These are phyloP conservation scores for Pangasius mekongensis DNA, from an alignment of 2,797 vertebrate genomes.

Conservation along the genomic window DNA sequence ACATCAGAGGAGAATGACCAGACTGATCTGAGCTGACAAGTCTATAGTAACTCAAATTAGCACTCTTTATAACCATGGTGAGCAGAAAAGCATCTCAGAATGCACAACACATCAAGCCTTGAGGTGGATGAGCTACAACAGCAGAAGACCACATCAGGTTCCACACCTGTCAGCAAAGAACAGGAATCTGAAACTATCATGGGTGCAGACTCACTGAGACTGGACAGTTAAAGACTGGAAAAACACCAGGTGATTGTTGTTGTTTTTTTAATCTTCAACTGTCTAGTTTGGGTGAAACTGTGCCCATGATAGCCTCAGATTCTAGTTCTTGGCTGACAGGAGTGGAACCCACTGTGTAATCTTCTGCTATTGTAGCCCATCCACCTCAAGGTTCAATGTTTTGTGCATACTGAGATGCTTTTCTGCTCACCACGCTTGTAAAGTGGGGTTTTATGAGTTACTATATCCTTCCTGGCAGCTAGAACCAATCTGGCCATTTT, in stretches of 20 bases:
- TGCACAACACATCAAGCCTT: too few species aligned
- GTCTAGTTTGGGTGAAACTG: too few species aligned
- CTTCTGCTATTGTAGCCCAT: neutral
- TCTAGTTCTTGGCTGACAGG: too few species aligned
- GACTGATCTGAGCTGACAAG: neutral
- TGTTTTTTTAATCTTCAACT: too few species aligned
- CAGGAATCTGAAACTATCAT: too few species aligned
- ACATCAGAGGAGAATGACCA: neutral
- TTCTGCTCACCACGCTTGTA: neutral
- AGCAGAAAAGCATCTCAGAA: neutral
- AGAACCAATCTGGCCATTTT: neutral
- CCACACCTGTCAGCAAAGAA: too few species aligned
- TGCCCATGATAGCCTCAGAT: too few species aligned
- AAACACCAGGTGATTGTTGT: too few species aligned
- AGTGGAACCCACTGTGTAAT: neutral
- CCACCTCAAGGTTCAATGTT: neutral
- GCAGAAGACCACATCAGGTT: too few species aligned
- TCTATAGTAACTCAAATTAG: neutral
- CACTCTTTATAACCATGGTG: neutral
- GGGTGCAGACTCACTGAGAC: too few species aligned
- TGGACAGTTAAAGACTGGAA: too few species aligned
- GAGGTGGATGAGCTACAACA: too few species aligned
- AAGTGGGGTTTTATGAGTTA: neutral
- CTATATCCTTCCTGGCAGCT: neutral
- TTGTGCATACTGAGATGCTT: neutral